Percentiles rank a stretch among this genome's conserved stretches.
phyloP scores from a whole-genome alignment of 2,797 vertebrate genomes.

The Hafferia zeledoni region DNA sequence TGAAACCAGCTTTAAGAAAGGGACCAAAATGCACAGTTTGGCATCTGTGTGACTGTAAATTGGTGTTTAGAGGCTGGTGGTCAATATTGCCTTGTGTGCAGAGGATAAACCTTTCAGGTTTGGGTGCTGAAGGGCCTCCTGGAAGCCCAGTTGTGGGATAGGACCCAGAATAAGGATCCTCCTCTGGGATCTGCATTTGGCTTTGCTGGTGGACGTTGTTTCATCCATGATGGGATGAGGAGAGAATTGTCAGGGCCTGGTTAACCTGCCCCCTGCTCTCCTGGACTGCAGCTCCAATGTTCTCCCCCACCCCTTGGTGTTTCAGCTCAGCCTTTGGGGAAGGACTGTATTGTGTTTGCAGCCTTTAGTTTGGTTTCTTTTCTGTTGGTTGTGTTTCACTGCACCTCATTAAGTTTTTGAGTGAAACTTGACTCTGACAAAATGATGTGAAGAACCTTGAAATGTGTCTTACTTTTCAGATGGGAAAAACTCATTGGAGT shows the following conservation, averaged over 20 bases:
- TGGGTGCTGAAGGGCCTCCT: neutral
- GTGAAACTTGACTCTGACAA: neutral
- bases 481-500: neutral
- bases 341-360: neutral
- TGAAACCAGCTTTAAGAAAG: neutral
- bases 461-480: neutral
- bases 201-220: rapidly evolving
- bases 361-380: neutral
- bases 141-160: neutral
- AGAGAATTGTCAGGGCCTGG: neutral
- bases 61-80: neutral
- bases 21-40: rapidly evolving
- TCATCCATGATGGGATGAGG: rapidly evolving
- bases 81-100: neutral
- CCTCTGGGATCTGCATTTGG: neutral
- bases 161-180: neutral
- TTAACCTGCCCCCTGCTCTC: neutral
- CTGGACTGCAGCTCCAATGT: neutral
- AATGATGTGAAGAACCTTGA: neutral
- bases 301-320: neutral
- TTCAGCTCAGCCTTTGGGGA: neutral
- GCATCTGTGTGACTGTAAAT: rapidly evolving
- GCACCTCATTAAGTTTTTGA: neutral
- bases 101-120: neutral
- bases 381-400: neutral